Conservation (phyloP, 2,797 vertebrate species). For the Macropodus opercularis region DNA sequence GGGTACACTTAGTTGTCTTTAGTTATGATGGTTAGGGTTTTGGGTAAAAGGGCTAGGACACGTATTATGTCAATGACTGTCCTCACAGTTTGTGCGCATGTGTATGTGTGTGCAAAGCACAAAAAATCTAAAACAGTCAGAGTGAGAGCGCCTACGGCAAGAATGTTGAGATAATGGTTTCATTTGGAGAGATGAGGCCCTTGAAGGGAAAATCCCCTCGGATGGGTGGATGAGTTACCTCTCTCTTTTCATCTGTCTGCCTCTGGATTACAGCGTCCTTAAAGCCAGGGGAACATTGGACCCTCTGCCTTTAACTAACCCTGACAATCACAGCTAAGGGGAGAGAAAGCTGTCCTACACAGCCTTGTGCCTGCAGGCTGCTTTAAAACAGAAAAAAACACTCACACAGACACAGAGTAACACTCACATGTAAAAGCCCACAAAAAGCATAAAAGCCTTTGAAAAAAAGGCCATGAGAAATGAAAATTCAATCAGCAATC, state of each 20-base stretch:
- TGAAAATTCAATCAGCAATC: conserved; percentile 49
- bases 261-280: conserved; percentile 42
- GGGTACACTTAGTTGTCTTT: no score
- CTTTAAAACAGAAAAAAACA: conserved; percentile 46
- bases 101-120: conserved; percentile 10
- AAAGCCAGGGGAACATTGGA: conserved; percentile 48
- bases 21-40: no score
- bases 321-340: conserved; percentile 56
- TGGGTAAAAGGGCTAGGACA: no score
- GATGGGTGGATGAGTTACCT: conserved; percentile 61
- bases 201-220: conserved; percentile 62
- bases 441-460: conserved; percentile 35
- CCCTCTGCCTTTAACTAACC: conserved; percentile 66
- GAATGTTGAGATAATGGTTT: conserved; percentile 74
- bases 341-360: conserved; percentile 36
- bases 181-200: conserved; percentile 66
- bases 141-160: conserved; percentile 54
- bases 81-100: background rate
- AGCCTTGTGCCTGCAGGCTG: conserved; percentile 47
- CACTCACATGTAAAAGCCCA: conserved; percentile 27
- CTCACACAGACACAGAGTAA: conserved; percentile 29
- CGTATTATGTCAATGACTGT: no score
- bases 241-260: conserved; percentile 54
- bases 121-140: conserved; percentile 40
- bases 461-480: conserved; percentile 21